phyloP scores from a whole-genome alignment of 2,888 invertebrate species.

The Megalurothrips usitatus region DNA sequence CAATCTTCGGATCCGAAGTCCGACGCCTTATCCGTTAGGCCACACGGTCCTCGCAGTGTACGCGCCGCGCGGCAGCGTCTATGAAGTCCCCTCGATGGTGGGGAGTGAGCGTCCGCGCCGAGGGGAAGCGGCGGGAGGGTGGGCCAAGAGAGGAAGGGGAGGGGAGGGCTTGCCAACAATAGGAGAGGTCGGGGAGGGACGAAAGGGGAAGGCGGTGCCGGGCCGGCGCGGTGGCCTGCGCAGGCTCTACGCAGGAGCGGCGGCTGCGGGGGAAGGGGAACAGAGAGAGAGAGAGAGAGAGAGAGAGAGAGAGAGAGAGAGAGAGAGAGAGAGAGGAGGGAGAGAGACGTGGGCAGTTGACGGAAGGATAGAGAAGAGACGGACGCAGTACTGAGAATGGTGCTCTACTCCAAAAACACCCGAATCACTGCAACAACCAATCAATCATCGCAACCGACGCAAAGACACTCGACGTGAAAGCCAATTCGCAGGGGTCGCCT shows the following conservation, averaged over 20 bases:
- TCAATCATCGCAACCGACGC: no score
- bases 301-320: neutral
- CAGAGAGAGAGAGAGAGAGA: neutral
- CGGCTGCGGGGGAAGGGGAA: neutral
- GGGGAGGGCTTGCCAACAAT: neutral
- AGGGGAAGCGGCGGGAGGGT: neutral
- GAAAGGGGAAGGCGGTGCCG: neutral
- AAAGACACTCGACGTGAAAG: no score
- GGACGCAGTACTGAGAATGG: no score
- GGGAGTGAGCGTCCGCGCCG: no score
- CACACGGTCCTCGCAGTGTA: constrained; percentile 47
- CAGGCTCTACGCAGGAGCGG: no score
- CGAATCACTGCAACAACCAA: no score
- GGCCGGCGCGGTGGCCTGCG: no score
- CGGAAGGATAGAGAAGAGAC: no score
- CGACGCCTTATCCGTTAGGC: constrained; percentile 67
- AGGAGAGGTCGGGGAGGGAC: neutral
- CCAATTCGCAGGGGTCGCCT: no score
- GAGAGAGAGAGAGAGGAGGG: neutral
- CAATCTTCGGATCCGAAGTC: constrained; percentile 70
- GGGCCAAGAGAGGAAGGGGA: neutral
- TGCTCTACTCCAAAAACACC: no score
- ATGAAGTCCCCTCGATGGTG: neutral
- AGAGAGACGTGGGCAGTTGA: no score
- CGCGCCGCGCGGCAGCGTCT: neutral